A percentile compares a stretch with the other conserved stretches of the same genome.
phyloP scores from a whole-genome alignment of 2,113 vertebrate species.

The Petromus typicus region DNA sequence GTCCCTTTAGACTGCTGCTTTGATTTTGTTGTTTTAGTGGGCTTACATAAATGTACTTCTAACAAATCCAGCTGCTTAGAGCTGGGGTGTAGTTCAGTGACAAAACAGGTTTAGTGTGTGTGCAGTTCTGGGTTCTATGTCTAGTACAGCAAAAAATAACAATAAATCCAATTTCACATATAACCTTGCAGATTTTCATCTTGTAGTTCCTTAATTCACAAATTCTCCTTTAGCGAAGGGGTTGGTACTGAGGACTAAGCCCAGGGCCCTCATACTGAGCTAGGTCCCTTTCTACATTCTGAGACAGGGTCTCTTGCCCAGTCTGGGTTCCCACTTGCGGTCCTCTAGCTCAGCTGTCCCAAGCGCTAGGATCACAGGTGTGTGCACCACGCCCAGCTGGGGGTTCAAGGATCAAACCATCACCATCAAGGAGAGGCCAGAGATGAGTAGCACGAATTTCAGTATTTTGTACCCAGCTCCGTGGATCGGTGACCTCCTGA shows the following conservation, averaged over 20 bases:
- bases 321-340: not conserved
- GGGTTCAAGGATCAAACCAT: not conserved
- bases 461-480: not conserved
- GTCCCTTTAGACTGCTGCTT: not conserved
- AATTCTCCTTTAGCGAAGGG: not conserved
- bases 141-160: not conserved
- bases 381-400: not conserved
- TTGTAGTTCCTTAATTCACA: not conserved
- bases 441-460: not conserved
- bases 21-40: not conserved
- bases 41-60: not conserved
- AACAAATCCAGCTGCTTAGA: not conserved
- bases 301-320: not conserved
- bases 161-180: not conserved
- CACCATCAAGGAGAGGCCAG: no score
- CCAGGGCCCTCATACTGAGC: not conserved
- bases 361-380: not conserved
- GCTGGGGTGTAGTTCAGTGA: not conserved
- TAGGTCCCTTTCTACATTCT: not conserved
- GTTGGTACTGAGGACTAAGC: not conserved
- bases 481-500: not conserved
- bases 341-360: not conserved
- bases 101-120: not conserved
- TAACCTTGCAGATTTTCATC: not conserved
- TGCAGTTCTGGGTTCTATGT: not conserved